Conservation (phyloP, 2,888 invertebrate genomes). For the Terebella lapidaria region DNA sequence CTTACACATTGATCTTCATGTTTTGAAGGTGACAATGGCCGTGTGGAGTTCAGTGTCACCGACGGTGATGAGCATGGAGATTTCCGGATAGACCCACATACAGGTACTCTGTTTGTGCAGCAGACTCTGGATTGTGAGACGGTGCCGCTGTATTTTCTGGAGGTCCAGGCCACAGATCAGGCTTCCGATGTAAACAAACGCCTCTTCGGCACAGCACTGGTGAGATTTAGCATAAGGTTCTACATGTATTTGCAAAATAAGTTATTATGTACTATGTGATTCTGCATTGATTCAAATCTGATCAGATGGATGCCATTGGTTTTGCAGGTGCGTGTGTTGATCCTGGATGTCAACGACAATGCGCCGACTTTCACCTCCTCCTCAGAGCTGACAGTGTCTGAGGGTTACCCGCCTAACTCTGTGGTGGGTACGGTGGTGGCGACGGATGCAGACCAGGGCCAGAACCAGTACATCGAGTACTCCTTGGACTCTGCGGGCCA, state of each 20-base stretch:
- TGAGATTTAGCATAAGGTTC: too few species aligned
- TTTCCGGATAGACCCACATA: background rate
- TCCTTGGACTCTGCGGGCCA: conserved; percentile 60
- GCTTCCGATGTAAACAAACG: background rate
- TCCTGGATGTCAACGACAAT: conserved; percentile 61
- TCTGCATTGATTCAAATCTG: too few species aligned
- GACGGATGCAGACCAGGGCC: conserved; percentile 73
- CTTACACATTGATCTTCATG: too few species aligned
- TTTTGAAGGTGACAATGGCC: background rate
- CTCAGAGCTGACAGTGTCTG: conserved; percentile 65
- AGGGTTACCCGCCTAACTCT: conserved; percentile 67
- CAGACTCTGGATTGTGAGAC: conserved; percentile 77
- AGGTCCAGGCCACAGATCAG: conserved; percentile 45
- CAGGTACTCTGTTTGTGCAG: conserved; percentile 57
- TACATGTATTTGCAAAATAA: too few species aligned
- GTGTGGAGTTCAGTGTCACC: background rate
- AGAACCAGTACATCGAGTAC: conserved; percentile 76
- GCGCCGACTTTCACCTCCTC: conserved; percentile 78
- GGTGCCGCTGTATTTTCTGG: conserved; percentile 51
- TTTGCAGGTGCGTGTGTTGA: conserved; percentile 18
- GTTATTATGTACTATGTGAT: too few species aligned
- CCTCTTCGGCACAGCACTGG: conserved; percentile 18
- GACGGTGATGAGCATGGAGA: background rate
- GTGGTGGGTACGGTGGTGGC: conserved; percentile 87
- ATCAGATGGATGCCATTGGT: too few species aligned